Evolutionary conservation across 2,888 invertebrate species (phyloP).

Genomic region (Erynnis tages): DNA sequence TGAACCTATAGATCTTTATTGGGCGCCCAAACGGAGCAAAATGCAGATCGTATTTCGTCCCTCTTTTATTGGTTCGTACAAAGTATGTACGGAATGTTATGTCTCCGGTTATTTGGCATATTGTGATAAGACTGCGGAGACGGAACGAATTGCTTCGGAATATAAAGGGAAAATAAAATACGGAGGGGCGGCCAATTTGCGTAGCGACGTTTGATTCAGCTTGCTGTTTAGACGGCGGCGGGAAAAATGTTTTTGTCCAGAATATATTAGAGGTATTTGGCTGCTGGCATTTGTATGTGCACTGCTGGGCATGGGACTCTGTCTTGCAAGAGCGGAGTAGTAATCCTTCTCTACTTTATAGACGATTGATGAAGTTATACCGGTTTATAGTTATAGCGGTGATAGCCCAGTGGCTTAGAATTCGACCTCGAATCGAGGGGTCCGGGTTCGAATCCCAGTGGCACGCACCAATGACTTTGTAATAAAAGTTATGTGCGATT

Average conservation of each 20-base stretch:
- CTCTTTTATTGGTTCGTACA: slow-evolving; percentile 21
- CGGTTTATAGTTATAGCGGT: too few relatives aligned
- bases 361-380: too few relatives aligned
- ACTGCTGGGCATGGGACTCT: too few relatives aligned
- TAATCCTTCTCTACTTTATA: too few relatives aligned
- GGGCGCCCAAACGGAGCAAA: slow-evolving; percentile 1
- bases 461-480: too few relatives aligned
- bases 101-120: slow-evolving; percentile 20
- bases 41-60: slow-evolving; percentile 11
- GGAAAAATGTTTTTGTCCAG: background rate
- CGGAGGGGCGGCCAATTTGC: slow-evolving; percentile 9
- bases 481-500: too few relatives aligned
- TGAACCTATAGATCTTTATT: too few relatives aligned
- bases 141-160: slow-evolving; percentile 11
- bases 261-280: background rate
- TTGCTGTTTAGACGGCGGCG: slow-evolving; percentile 6
- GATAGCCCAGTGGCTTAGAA: too few relatives aligned
- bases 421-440: too few relatives aligned
- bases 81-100: slow-evolving; percentile 23
- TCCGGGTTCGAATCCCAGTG: too few relatives aligned
- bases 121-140: slow-evolving; percentile 21
- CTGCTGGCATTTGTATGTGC: too few relatives aligned
- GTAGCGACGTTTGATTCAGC: slow-evolving; percentile 20
- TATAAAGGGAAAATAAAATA: slow-evolving; percentile 24
- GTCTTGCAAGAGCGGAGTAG: too few relatives aligned